Base-by-base conservation (phyloP, 2,797 vertebrate genomes). In the Labroides dimidiatus region DNA sequence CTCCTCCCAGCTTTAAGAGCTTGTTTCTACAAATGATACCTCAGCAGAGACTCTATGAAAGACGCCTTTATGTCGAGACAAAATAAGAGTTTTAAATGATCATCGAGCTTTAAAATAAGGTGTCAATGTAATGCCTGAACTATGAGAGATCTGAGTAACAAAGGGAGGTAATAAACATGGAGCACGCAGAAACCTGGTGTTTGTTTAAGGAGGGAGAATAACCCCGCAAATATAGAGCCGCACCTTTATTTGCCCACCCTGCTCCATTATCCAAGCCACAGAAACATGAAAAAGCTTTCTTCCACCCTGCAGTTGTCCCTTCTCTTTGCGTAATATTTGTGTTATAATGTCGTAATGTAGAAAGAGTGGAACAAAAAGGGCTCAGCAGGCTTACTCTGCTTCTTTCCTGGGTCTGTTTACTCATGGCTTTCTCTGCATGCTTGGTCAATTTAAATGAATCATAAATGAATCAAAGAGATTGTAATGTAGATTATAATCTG, bases 131-230 rank as follows among this genome's bases (percentile, higher is more conserved):
- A 70, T 68, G 41, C 30, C 47, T 54, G 59, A 72, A 79, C 55
- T 61, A 79, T 82, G 67, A 85, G 65, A 77, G 65, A 77, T 72
- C 71, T 61, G 62, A 80, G 74, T 80, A 68, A 85, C 56, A 78
- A 84, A 77, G 64, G 67, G 48, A 89, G 88, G 91, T 74, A 88
- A 76, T 53, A 84, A 81, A 80, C 69, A 84, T 33, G 42, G 72
- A 85, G 68, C 53, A 16, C 61, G 77, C 72, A 84, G 71, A 88
- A 73, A 65, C 45, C 54, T 41, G 54, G 64, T 92, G 91, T 94
- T 93, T 93, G 91, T 93, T 86, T 86, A 94, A 92, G 93, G 93
- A 93, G 92, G 91, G 77, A 87, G 80, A 93, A 91, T 87, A 88
- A 86, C 88, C 89, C 77, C 57, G 80, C 90, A 92, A 91, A 94